These are phyloP conservation scores for Polyommatus icarus DNA, from an alignment of 2,888 invertebrate genomes.

Conservation along the genomic window DNA sequence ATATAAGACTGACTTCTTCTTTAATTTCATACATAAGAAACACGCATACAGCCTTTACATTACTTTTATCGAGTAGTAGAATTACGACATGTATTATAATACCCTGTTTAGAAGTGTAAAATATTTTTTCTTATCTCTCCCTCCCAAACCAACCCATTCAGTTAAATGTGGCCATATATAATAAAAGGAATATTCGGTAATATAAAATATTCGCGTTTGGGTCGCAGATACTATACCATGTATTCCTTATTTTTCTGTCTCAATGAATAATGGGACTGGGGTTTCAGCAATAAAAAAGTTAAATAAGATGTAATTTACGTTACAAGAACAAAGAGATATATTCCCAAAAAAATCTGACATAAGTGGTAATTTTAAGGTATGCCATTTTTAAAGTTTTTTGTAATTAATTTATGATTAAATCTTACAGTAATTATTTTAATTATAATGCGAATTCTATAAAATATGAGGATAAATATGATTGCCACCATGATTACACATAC, in stretches of 20 bases:
- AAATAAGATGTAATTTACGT: background rate
- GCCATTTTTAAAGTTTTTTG: too few species aligned
- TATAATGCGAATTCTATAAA: too few species aligned
- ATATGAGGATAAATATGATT: too few species aligned
- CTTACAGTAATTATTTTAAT: too few species aligned
- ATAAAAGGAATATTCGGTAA: slow-evolving; percentile 20
- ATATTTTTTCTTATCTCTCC: slow-evolving; percentile 24
- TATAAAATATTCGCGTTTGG: slow-evolving; percentile 6
- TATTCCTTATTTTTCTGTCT: slow-evolving; percentile 15
- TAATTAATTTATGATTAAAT: too few species aligned
- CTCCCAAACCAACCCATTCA: slow-evolving; percentile 11
- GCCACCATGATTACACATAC: too few species aligned
- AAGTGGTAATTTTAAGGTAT: background rate
- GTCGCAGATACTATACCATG: background rate
- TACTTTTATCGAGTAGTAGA: slow-evolving; percentile 10
- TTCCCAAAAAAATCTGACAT: background rate
- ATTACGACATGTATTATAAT: slow-evolving; percentile 19
- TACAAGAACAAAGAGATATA: background rate
- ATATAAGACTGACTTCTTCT: background rate
- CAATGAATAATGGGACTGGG: slow-evolving; percentile 1
- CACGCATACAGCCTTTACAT: background rate
- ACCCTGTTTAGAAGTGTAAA: slow-evolving; percentile 27
- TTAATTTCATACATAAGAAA: background rate
- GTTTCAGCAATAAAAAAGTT: slow-evolving; percentile 14
- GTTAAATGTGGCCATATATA: slow-evolving; percentile 27